Base-by-base conservation (phyloP, 1,140 invertebrate species). In the Brachionus rubens region DNA sequence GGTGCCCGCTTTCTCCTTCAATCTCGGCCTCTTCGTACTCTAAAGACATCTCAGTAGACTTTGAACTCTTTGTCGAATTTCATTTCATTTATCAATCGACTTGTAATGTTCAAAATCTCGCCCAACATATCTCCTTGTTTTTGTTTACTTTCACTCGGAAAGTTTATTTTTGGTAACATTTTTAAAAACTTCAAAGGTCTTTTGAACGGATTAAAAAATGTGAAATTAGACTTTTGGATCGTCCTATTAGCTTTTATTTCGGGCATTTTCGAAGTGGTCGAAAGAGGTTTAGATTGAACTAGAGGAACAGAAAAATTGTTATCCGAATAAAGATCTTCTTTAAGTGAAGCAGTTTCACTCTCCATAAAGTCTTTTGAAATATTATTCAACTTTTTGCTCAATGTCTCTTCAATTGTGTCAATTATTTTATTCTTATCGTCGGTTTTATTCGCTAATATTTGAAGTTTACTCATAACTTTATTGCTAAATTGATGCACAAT, bases 171-270 rank as follows among this genome's bases (percentile, higher is more conserved):
- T 0, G 59, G 59, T 7, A 65, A 46, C 40, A 65, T 43, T 43
- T 65, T 65, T 24, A 65, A 26, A 65, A 65, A 65, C 24, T 65
- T 65, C n/a, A 65, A 43, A 43, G 33, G 59, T 14, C 40, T 16
- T 36, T 41, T 65, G 10, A 43, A 43, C 14, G 59, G 59, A 24
- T 65, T 65, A 65, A 24, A 65, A 43, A 43, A 65, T 19, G 24
- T 65, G 4, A 43, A 19, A 28, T 41, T 65, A 30, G 59, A 43
- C 16, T 41, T 65, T 12, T 24, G 9, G 10, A 26, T 43, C 24
- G 19, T 24, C 19, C 5, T 9, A 65, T 9, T 43, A 24, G 4
- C n/a, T 7, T 10, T 46, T 46, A 3, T 43, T 12, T 41, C 14
- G 3, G 10, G 19, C 28, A 46, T 26, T 65, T 41, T 65, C 10